Evolutionary conservation across 2,113 vertebrate species (phyloP).

Genomic region (Chunga burmeisteri): DNA sequence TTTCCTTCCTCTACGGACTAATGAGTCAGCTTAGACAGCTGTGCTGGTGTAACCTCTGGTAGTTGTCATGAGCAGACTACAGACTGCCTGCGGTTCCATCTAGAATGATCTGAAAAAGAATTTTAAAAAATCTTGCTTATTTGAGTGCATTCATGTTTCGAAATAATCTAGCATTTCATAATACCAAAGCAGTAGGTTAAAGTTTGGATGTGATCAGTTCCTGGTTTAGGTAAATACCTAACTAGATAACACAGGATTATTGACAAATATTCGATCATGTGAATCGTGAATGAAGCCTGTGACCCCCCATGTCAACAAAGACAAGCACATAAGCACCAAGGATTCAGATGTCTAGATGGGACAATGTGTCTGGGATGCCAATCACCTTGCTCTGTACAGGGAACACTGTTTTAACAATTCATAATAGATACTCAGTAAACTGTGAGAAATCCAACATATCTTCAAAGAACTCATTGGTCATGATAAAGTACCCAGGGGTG

Average conservation of each 20-base stretch:
- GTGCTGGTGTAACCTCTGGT: not conserved
- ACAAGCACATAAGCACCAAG: not conserved
- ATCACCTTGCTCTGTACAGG: not conserved
- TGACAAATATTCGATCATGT: conserved; percentile 62
- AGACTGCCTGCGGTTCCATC: conserved; percentile 56
- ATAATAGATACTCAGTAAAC: not conserved
- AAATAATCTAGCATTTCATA: conserved; percentile 34
- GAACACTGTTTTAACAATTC: not conserved
- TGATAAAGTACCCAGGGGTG: not conserved
- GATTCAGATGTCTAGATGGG: not conserved
- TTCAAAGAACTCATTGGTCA: not conserved
- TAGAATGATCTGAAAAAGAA: conserved; percentile 71
- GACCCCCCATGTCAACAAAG: conserved; percentile 19
- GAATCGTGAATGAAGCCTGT: conserved; percentile 29
- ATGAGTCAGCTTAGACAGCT: not conserved
- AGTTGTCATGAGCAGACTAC: conserved; percentile 69
- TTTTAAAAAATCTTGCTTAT: conserved; percentile 30
- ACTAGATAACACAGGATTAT: conserved; percentile 49
- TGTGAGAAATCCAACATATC: not conserved
- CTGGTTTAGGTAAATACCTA: conserved; percentile 47
- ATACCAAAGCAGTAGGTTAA: conserved; percentile 47
- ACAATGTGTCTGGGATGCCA: not conserved
- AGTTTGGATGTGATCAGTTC: conserved; percentile 33
- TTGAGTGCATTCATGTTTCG: conserved; percentile 16
- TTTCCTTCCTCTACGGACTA: not conserved